phyloP scores from a whole-genome alignment of 2,113 vertebrate genomes.

The Festucalex cinctus region DNA sequence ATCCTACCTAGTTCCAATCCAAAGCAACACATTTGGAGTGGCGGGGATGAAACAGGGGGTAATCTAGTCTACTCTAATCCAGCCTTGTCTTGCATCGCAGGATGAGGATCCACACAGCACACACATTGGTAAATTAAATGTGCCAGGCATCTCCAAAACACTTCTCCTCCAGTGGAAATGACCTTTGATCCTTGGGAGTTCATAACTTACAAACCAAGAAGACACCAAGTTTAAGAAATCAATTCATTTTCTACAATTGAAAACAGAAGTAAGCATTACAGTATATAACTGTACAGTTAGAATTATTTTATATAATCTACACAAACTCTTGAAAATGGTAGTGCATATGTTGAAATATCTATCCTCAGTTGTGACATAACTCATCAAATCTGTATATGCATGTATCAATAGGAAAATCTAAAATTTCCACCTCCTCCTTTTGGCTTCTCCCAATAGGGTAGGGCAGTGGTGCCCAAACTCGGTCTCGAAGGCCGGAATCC shows the following conservation, averaged over 20 bases:
- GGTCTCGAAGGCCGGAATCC: too few relatives aligned
- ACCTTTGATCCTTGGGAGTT: neutral
- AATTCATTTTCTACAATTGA: neutral
- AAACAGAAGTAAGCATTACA: neutral
- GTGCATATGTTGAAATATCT: too few relatives aligned
- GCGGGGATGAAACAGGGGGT: conserved; percentile 13
- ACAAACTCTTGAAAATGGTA: neutral
- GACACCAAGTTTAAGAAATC: neutral
- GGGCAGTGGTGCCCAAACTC: too few relatives aligned
- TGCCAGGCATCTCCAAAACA: neutral
- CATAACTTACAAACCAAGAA: neutral
- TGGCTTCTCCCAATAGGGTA: too few relatives aligned
- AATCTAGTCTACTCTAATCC: conserved; percentile 27
- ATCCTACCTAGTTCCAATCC: conserved; percentile 35
- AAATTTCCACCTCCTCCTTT: too few relatives aligned
- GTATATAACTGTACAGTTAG: neutral
- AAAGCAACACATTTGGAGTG: conserved; percentile 28
- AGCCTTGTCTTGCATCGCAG: conserved; percentile 21
- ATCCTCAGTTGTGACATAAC: too few relatives aligned
- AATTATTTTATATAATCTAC: neutral
- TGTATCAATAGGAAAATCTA: too few relatives aligned
- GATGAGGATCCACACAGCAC: conserved; percentile 19
- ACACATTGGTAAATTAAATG: conserved; percentile 1
- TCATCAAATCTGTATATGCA: too few relatives aligned
- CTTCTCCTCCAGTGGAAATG: neutral